These are phyloP conservation scores for Petromus typicus DNA, from an alignment of 2,113 vertebrate species.

Conservation along the genomic window DNA sequence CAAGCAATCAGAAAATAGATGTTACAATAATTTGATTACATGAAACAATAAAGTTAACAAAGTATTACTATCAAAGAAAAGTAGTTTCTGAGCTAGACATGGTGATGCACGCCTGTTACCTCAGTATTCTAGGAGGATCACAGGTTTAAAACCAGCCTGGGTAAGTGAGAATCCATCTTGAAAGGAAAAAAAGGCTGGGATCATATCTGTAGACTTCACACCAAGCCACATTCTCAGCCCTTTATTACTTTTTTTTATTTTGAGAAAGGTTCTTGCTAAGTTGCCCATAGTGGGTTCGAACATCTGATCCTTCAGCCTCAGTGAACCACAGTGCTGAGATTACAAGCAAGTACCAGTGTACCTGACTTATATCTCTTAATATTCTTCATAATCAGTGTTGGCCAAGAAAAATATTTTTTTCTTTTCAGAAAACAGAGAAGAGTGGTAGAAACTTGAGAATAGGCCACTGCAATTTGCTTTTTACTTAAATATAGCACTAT, in stretches of 20 bases:
- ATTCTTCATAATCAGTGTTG: constrained; percentile 25
- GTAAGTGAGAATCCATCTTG: neutral
- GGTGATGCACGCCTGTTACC: neutral
- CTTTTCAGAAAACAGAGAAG: constrained; percentile 3
- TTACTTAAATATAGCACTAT: constrained; percentile 24
- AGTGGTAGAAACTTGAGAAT: neutral
- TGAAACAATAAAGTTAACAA: constrained; percentile 51
- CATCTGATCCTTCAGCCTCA: neutral
- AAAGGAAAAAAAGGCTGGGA: neutral
- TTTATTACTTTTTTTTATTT: neutral
- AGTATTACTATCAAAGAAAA: constrained; percentile 31
- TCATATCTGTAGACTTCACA: neutral
- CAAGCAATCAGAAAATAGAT: constrained; percentile 59
- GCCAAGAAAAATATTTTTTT: neutral
- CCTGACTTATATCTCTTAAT: neutral
- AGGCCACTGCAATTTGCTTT: constrained; percentile 12
- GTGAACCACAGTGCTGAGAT: no score
- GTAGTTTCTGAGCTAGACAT: neutral
- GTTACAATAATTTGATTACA: constrained; percentile 2
- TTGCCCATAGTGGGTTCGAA: neutral
- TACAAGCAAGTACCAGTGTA: neutral
- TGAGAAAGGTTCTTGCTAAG: neutral
- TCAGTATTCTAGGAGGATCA: neutral
- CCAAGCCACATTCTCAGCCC: neutral
- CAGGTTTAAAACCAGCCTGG: neutral